These are phyloP conservation scores for Calameuta idolon DNA, from an alignment of 2,888 invertebrate genomes.

Conservation along the genomic window DNA sequence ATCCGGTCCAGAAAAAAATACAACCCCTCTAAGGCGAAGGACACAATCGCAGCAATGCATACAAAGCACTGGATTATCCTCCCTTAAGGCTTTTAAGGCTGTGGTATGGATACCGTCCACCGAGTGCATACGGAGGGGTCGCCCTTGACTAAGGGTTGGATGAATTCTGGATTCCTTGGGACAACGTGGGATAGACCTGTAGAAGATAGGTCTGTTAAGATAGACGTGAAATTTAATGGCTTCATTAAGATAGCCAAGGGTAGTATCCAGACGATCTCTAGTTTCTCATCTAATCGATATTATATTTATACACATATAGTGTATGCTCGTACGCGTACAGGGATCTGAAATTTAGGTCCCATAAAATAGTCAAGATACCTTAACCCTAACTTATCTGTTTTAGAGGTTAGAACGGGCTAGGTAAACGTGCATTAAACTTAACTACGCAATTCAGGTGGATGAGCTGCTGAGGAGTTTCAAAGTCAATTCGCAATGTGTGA, in stretches of 20 bases:
- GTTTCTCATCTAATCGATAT: not conserved
- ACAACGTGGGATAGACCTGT: not conserved
- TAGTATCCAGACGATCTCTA: not conserved
- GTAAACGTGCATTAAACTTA: not conserved
- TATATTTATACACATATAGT: not conserved
- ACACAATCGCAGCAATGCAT: constrained; percentile 22
- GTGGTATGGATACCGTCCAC: constrained; percentile 11
- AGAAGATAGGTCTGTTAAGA: not conserved
- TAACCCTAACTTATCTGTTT: not conserved
- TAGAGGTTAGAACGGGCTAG: not conserved
- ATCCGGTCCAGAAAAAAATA: not conserved
- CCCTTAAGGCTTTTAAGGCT: constrained; percentile 16
- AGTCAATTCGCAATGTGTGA: not conserved
- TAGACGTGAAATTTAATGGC: not conserved
- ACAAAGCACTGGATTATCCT: constrained; percentile 22
- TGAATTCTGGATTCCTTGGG: not conserved
- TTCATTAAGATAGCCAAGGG: not conserved
- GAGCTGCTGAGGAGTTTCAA: not conserved
- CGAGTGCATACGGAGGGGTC: constrained; percentile 15
- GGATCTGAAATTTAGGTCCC: not conserved
- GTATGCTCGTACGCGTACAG: not conserved
- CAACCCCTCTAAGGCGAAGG: not conserved
- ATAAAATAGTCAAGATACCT: not conserved
- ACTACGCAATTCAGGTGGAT: not conserved
- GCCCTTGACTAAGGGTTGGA: constrained; percentile 3